Base-by-base conservation (phyloP, 2,113 vertebrate species). In the Ibidorhyncha struthersii region DNA sequence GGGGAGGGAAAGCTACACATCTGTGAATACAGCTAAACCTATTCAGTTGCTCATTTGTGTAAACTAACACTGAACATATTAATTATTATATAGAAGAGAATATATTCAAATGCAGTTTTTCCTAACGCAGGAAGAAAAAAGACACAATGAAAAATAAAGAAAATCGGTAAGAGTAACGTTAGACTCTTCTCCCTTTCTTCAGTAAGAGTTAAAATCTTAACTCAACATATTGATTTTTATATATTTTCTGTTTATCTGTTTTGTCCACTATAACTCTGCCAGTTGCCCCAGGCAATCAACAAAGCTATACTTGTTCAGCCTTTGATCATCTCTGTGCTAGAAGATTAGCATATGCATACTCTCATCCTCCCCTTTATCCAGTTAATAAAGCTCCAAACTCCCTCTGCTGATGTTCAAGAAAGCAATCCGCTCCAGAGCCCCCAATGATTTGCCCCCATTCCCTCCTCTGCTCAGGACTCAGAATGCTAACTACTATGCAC, bases 201-300 rank as follows among this genome's bases (percentile, higher is more conserved):
- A 53, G 17, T 21, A 61, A 70, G 9, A 72, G 29, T 72, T 82
- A 61, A 86, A 73, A 38, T 43, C 56, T 70, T 67, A 19, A 62
- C 29, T 26, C 77, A 58, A 43, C 66, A 56, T 94, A 98, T 98
- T 86, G 98, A 98, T 98, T 98, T 96, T 96, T 93, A 91, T 96
- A 95, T 67, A 97, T 97, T 98, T 98, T 97, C 88, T 97, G 97
- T 98, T 98, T 98, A 98, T 98, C 97, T 79, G 83, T 78, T 93
- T 96, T 90, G 91, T 79, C 95, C 95, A 91, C 91, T 94, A 30
- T 67, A 59, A 85, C 82, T 94, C 94, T 93, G 96, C 97, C 97
- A 96, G 96, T 96, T 97, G 98, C 98, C 98, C 98, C 94, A 98
- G 99, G 99, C 99, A 98, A 99, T 98, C 98, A 98, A 98, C 98